Base-by-base conservation (phyloP, 2,888 invertebrate species). In the Synergus itoensis region DNA sequence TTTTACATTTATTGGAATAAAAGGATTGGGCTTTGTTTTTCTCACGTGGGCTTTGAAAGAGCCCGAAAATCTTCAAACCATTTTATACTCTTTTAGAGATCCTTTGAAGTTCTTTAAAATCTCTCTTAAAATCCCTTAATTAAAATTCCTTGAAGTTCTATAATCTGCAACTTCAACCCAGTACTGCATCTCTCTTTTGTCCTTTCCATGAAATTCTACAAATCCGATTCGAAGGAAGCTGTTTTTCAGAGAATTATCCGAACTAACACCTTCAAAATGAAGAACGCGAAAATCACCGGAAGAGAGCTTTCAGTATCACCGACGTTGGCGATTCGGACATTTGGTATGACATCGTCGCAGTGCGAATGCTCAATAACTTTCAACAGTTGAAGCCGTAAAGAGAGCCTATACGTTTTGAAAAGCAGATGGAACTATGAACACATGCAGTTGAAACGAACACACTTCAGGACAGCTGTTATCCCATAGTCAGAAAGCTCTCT, bases 391-490 rank as follows among this genome's bases (percentile, higher is more conserved):
- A n/a, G 18, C 9, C 18, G 9, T 57, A 57, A 57, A 57, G 5
- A 36, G 36, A 36, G 36, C 36, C 36, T 36, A 64, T 18, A 18
- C 9, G 18, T 57, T 57, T 57, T 18, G 18, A 57, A 18, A 18
- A 57, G 53, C 53, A 57, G 53, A 18, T 57, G 18, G 3, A 9
- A 18, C 18, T 57, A 9, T 57, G n/a, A 57, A 9, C 53, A 57
- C 53, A 18, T 18, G 53, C 18, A 57, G 18, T 18, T 57, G n/a
- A 18, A 18, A 57, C 12, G 12, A 7, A 53, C 53, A 45, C 36
- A 4, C 53, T 57, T 60, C n/a, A 18, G 28, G 76, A 60, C 76
- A 57, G 76, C 60, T 76, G 76, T 76, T 41, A 76, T 57, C n/a
- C 57, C 53, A 43, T 57, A 60, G 57, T 18, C 57, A 36, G 57